Conservation (phyloP, 2,113 vertebrate species). For the Apteryx mantelli region DNA sequence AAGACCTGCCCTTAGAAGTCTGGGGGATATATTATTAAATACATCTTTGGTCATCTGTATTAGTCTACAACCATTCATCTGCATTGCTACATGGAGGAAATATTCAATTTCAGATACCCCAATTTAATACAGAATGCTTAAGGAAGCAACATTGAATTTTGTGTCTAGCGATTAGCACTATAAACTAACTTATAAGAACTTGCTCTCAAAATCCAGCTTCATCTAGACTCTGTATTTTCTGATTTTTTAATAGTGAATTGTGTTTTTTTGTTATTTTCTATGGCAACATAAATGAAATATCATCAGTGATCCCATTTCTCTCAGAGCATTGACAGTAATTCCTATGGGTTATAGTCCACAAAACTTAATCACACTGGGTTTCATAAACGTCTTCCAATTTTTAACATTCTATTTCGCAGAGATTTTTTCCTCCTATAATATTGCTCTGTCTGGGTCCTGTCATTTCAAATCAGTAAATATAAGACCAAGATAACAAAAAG, state of each 20-base stretch:
- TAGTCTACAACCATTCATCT: neutral
- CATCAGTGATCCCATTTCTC: neutral
- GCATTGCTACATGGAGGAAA: neutral
- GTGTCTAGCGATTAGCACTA: neutral
- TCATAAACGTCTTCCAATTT: neutral
- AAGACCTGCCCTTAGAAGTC: neutral
- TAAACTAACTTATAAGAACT: neutral
- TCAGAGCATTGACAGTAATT: neutral
- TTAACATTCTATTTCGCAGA: neutral
- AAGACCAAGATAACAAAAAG: neutral
- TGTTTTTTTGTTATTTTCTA: neutral
- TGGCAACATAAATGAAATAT: neutral
- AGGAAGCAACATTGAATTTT: neutral
- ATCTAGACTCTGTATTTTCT: neutral
- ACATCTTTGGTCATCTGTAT: neutral
- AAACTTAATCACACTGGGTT: neutral
- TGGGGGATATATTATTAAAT: neutral
- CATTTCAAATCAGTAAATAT: neutral
- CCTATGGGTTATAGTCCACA: neutral
- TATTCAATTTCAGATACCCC: neutral
- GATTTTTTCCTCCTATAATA: neutral
- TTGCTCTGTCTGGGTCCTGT: neutral
- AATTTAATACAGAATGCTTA: neutral
- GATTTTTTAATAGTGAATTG: neutral
- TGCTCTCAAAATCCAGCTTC: rapidly evolving